Evolutionary conservation across 2,797 vertebrate species (phyloP).

Genomic region (Sparus aurata): DNA sequence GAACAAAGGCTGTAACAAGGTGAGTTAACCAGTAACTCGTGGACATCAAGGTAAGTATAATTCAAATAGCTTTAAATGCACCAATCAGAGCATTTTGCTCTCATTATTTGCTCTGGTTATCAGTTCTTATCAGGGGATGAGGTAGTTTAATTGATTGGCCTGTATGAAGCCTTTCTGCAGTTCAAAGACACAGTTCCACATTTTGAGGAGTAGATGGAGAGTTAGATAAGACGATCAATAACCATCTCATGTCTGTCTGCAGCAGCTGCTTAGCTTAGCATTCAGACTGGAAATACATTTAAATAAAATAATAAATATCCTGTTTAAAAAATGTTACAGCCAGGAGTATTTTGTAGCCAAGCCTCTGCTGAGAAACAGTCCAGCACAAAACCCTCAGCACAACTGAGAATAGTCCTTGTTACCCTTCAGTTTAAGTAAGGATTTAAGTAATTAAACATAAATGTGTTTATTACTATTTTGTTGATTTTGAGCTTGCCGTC

Average conservation of each 20-base stretch:
- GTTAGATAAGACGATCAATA: conserved; percentile 20
- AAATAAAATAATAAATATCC: not conserved
- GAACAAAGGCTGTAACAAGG: not conserved
- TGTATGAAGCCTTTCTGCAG: not conserved
- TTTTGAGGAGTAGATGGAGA: not conserved
- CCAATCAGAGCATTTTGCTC: not conserved
- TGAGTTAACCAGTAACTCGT: not conserved
- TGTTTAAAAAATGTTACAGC: not conserved
- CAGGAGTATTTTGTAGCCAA: not conserved
- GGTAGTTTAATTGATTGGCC: not conserved
- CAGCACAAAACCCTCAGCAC: not conserved
- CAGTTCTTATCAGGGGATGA: conserved; percentile 10
- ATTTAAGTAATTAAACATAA: not conserved
- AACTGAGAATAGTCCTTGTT: not conserved
- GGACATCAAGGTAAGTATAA: too few species aligned
- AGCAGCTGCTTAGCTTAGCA: conserved; percentile 8
- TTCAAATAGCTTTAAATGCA: not conserved
- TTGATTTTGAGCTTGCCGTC: too few species aligned
- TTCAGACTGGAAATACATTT: not conserved
- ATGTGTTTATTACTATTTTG: too few species aligned
- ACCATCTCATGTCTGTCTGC: not conserved
- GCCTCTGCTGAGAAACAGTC: too few species aligned
- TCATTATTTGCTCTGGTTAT: conserved; percentile 25
- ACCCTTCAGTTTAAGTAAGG: not conserved
- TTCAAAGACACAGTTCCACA: not conserved